Conservation (phyloP, 2,797 vertebrate species). For the Poecilia gillii region DNA sequence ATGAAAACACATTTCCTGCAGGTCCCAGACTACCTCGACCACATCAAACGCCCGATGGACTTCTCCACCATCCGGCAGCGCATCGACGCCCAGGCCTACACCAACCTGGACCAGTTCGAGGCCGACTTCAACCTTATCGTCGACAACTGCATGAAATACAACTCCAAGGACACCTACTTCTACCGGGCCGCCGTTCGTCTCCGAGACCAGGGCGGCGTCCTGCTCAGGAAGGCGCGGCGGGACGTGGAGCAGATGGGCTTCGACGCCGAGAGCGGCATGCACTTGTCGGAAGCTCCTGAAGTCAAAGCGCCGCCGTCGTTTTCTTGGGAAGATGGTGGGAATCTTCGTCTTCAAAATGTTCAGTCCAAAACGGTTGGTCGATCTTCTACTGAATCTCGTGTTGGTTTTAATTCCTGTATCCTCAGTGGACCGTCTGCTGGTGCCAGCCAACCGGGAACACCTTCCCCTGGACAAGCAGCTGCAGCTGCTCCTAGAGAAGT, state of each 20-base stretch:
- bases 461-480: slow-evolving; percentile 92
- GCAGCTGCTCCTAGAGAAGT: slow-evolving; percentile 92
- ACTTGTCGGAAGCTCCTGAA: slow-evolving; percentile 88
- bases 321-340: slow-evolving; percentile 96
- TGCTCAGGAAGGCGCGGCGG: slow-evolving; percentile 90
- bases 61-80: slow-evolving; percentile 93
- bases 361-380: not conserved
- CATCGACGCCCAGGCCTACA: slow-evolving; percentile 90
- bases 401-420: not conserved
- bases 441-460: slow-evolving; percentile 86
- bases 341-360: not conserved
- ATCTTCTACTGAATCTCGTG: not conserved
- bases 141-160: slow-evolving; percentile 98
- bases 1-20: slow-evolving; percentile 47
- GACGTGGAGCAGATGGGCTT: slow-evolving; percentile 91
- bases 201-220: slow-evolving; percentile 92
- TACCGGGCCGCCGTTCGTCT: slow-evolving; percentile 91
- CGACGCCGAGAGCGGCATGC: slow-evolving; percentile 89
- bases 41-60: slow-evolving; percentile 96
- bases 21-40: slow-evolving; percentile 97
- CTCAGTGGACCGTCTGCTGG: slow-evolving; percentile 91
- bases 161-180: slow-evolving; percentile 97
- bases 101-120: slow-evolving; percentile 90
- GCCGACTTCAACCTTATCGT: slow-evolving; percentile 94
- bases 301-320: slow-evolving; percentile 84